Base-by-base conservation (phyloP, 1,140 invertebrate species). In the Trachymyrmex cornetzi region DNA sequence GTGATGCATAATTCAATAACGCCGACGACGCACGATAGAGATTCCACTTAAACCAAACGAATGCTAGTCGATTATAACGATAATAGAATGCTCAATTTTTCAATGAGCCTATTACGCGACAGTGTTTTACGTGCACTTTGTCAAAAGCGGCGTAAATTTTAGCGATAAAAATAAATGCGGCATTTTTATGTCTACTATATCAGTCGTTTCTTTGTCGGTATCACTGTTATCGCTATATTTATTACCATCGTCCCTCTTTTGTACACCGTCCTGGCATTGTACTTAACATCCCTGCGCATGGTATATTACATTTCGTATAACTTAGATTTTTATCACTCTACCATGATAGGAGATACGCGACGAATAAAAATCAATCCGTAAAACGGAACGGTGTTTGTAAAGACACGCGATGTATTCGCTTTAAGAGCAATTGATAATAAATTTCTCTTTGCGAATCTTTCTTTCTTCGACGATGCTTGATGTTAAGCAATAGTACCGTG, bases 401-500 rank as follows among this genome's bases (percentile, higher is more conserved):
- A 44, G 11, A 4, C 34, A 4, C 34, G 6, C 24, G 9, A 22
- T 55, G 27, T 34, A 44, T 44, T 81, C 38, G 38, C 14, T 82
- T 84, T 74, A 59, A 84, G 55, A 12, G 27, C 59, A 69, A n/a
- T 11, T 16, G 75, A 87, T 50, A 53, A 87, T 50, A 53, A 67
- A 81, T 24, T 44, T 82, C 30, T 44, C 63, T 77, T 88, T 53
- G 61, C 22, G 64, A 75, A 63, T 63, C 30, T 34, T 34, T 53
- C 75, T 90, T 61, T 55, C 12, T 75, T 75, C 50, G 55, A 61
- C 22, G 38, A 67, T 53, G 27, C 75, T 82, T 87, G 88, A 89
- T 89, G 80, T 89, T 87, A 79, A 77, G 79, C 77, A 89, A 87
- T 77, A 57, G 82, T 48, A 57, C 55, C 30, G n/a, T 50, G 63